phyloP scores from a whole-genome alignment of 1,140 invertebrate genomes.

The Ditylenchus dipsaci region DNA sequence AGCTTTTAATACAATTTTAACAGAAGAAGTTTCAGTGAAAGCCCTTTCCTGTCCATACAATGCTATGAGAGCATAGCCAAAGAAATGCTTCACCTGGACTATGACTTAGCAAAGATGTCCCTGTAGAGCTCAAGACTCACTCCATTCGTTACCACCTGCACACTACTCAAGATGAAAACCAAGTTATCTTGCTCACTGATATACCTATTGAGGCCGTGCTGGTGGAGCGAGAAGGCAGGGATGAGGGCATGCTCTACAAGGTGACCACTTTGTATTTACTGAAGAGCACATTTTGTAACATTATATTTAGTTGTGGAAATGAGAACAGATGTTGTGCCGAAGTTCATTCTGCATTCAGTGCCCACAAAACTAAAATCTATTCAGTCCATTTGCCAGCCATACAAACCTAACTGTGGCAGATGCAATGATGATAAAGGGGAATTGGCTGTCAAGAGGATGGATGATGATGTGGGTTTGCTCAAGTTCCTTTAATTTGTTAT shows the following conservation, averaged over 20 bases:
- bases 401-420: slow-evolving; percentile 45
- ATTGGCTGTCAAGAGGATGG: slow-evolving; percentile 12
- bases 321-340: slow-evolving; percentile 15
- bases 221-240: slow-evolving; percentile 11
- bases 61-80: slow-evolving; percentile 18
- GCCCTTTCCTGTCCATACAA: neutral
- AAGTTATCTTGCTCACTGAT: slow-evolving; percentile 5
- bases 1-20: too few relatives aligned
- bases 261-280: too few relatives aligned
- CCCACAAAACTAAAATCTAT: slow-evolving; percentile 22
- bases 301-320: slow-evolving; percentile 24
- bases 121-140: neutral
- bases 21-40: neutral
- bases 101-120: slow-evolving; percentile 10
- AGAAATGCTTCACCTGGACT: slow-evolving; percentile 10
- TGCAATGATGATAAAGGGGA: slow-evolving; percentile 20
- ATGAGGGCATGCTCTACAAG: slow-evolving; percentile 19
- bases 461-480: slow-evolving; percentile 11
- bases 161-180: neutral
- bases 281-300: neutral
- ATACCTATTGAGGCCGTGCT: slow-evolving; percentile 23
- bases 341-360: slow-evolving; percentile 16
- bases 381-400: slow-evolving; percentile 49
- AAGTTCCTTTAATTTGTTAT: too few relatives aligned
- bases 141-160: neutral